Conservation (phyloP, 2,113 vertebrate species). For the Nycticebus coucang region DNA sequence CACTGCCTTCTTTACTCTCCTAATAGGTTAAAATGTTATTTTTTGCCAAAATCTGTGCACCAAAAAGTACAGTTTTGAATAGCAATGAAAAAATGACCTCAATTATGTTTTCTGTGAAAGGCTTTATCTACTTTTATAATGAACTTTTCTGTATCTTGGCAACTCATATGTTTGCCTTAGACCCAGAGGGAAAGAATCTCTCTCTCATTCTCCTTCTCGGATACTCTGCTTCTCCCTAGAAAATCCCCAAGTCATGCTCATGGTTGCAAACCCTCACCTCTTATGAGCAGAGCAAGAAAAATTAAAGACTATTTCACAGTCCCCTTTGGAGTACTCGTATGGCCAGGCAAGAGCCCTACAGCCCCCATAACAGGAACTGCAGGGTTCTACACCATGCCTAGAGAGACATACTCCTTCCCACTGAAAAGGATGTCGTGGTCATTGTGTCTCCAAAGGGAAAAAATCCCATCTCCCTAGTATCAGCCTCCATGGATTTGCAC, state of each 20-base stretch:
- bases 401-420: background rate
- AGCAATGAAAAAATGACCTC: background rate
- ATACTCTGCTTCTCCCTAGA: slow-evolving; percentile 39
- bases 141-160: slow-evolving; percentile 4
- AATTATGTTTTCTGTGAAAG: background rate
- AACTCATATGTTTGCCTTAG: background rate
- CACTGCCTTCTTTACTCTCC: slow-evolving; percentile 20
- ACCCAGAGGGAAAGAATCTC: background rate
- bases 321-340: background rate
- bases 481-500: background rate
- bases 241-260: background rate
- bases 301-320: background rate
- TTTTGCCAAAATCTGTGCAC: slow-evolving; percentile 21
- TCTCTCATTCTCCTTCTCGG: background rate
- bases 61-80: slow-evolving; percentile 24
- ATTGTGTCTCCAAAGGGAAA: background rate
- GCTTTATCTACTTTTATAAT: slow-evolving; percentile 29
- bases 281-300: background rate
- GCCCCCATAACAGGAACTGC: background rate
- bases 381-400: background rate
- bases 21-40: slow-evolving; percentile 5
- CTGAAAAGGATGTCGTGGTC: background rate
- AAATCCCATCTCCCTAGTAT: background rate
- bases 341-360: background rate
- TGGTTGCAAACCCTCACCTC: background rate